phyloP scores from a whole-genome alignment of 2,113 vertebrate genomes.

The Zingel zingel region DNA sequence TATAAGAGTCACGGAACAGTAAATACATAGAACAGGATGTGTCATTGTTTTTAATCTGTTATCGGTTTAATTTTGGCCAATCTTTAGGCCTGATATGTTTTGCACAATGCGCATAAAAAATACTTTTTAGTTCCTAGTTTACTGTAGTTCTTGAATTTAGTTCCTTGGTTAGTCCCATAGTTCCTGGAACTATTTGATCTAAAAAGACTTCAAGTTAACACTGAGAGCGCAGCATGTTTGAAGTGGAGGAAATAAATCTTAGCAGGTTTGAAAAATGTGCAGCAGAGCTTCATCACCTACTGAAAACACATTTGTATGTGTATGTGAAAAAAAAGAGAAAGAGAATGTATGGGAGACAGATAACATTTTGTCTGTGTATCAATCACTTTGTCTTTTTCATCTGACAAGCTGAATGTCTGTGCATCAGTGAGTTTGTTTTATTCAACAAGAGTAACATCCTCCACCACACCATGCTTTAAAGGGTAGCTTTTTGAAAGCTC shows the following conservation, averaged over 20 bases:
- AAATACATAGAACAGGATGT: background rate
- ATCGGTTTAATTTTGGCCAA: background rate
- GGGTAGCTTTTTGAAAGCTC: conserved; percentile 14
- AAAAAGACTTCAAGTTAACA: conserved; percentile 5
- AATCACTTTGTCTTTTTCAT: conserved; percentile 11
- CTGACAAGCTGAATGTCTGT: conserved; percentile 4
- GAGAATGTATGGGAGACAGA: background rate
- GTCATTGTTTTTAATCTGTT: background rate
- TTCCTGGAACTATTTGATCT: background rate
- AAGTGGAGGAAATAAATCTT: background rate
- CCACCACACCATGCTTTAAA: conserved; percentile 6
- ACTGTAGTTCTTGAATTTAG: background rate
- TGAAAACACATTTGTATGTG: conserved; percentile 7
- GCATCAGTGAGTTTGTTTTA: conserved; percentile 17
- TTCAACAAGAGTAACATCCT: conserved; percentile 5
- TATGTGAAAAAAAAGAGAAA: background rate
- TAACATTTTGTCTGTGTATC: background rate
- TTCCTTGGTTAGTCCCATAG: background rate
- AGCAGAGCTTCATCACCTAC: background rate
- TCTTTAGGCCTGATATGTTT: no score
- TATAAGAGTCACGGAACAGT: background rate
- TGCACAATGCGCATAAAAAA: background rate
- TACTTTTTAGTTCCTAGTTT: background rate
- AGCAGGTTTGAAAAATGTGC: background rate
- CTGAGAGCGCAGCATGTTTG: background rate